Evolutionary conservation across 2,797 vertebrate species (phyloP).

Genomic region (Enteromius unitaeniatus): DNA sequence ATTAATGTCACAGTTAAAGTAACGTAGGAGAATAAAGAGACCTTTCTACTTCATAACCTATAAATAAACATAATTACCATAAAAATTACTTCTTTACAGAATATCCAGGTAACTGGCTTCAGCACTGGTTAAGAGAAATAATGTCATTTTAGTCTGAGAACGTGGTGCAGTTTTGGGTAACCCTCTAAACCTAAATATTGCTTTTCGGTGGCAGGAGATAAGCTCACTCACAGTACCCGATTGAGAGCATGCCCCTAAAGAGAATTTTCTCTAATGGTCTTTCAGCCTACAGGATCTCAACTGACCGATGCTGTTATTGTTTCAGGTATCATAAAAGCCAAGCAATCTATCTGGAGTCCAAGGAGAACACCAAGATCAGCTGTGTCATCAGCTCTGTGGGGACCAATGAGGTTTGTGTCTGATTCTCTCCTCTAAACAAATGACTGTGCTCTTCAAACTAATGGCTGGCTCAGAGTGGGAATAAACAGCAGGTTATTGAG

Average conservation of each 20-base stretch:
- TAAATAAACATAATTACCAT: neutral
- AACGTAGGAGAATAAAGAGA: too few species aligned
- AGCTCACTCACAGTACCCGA: neutral
- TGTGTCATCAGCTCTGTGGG: constrained; percentile 99
- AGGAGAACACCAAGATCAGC: constrained; percentile 98
- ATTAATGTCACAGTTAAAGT: too few species aligned
- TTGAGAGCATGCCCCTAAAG: neutral
- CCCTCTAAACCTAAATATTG: neutral
- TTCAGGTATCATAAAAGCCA: constrained; percentile 98
- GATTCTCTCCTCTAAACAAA: constrained; percentile 35
- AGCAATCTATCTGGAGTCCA: constrained; percentile 97
- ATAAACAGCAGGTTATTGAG: constrained; percentile 38
- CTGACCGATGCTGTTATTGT: constrained; percentile 25
- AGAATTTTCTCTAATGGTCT: constrained; percentile 10
- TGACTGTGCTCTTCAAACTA: constrained; percentile 23
- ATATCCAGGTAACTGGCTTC: neutral
- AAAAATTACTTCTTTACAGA: neutral
- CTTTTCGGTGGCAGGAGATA: neutral
- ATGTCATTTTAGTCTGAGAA: neutral
- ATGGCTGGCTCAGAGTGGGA: constrained; percentile 26
- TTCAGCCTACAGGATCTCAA: neutral
- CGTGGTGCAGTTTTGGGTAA: neutral
- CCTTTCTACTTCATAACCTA: too few species aligned
- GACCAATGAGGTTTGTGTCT: constrained; percentile 89
- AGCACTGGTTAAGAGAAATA: neutral